These are phyloP conservation scores for Metallyticus violacea DNA, from an alignment of 2,888 invertebrate species.

Conservation along the genomic window DNA sequence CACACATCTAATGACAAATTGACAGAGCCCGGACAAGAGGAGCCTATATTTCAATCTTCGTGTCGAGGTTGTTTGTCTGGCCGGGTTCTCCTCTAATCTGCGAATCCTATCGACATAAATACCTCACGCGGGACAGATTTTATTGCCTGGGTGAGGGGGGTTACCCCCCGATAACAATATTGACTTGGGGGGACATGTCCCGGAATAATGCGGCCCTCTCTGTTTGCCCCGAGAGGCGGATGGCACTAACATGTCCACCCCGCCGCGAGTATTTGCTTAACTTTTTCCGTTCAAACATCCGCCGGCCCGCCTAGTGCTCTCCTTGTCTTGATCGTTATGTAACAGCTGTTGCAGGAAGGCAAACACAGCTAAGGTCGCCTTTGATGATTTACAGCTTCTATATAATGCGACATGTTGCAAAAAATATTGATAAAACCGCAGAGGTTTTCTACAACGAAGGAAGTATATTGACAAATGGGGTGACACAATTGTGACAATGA, in stretches of 20 bases:
- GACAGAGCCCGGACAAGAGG: background rate
- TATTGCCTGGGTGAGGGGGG: background rate
- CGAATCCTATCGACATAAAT: conserved; percentile 12
- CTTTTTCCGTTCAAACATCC: background rate
- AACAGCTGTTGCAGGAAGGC: background rate
- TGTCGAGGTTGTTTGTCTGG: background rate
- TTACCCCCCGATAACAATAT: conserved; percentile 7
- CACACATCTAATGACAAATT: conserved; percentile 7
- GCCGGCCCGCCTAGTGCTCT: background rate
- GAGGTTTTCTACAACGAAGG: too few species aligned
- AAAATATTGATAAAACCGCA: too few species aligned
- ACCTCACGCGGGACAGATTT: conserved; percentile 10
- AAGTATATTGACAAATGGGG: too few species aligned
- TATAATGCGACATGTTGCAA: background rate
- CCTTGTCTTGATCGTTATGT: background rate
- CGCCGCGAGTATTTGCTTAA: background rate
- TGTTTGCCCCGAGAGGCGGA: background rate
- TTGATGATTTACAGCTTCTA: background rate
- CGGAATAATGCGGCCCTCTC: background rate
- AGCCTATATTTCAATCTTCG: background rate
- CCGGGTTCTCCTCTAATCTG: conserved; percentile 8
- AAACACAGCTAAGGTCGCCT: background rate
- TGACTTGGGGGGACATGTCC: conserved; percentile 2
- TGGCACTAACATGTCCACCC: background rate
- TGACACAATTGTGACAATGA: too few species aligned